phyloP scores from a whole-genome alignment of 2,113 vertebrate genomes.

The Microcebus tavaratra region DNA sequence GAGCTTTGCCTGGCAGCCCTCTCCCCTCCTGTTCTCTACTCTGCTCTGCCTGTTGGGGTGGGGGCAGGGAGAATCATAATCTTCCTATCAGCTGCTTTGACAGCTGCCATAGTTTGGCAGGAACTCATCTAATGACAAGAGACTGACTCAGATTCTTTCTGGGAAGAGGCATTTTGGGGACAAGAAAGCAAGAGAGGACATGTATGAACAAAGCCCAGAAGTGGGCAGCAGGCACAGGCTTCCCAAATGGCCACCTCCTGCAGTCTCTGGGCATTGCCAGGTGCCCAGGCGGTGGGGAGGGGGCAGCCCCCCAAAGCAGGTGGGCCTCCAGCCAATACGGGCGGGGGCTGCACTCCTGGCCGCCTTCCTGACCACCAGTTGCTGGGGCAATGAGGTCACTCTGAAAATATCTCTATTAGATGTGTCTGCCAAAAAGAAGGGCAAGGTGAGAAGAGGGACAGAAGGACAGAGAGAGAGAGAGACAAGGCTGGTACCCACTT shows the following conservation, averaged over 20 bases:
- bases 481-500: neutral
- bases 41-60: neutral
- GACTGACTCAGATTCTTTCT: neutral
- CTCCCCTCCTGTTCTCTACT: neutral
- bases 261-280: neutral
- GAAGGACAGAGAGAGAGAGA: neutral
- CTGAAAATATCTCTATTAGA: neutral
- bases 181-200: neutral
- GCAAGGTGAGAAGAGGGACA: neutral
- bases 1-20: neutral
- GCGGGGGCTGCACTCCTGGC: neutral
- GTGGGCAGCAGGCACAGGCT: neutral
- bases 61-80: neutral
- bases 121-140: conserved; percentile 37
- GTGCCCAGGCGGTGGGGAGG: neutral
- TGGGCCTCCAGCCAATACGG: neutral
- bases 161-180: neutral
- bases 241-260: neutral
- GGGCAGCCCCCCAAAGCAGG: neutral
- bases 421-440: neutral
- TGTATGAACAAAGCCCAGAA: neutral
- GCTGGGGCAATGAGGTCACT: neutral
- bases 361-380: neutral
- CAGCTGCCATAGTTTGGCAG: neutral
- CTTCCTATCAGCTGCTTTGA: neutral